These are phyloP conservation scores for Lepisosteus osseus DNA, from an alignment of 2,113 vertebrate genomes.

Conservation along the genomic window DNA sequence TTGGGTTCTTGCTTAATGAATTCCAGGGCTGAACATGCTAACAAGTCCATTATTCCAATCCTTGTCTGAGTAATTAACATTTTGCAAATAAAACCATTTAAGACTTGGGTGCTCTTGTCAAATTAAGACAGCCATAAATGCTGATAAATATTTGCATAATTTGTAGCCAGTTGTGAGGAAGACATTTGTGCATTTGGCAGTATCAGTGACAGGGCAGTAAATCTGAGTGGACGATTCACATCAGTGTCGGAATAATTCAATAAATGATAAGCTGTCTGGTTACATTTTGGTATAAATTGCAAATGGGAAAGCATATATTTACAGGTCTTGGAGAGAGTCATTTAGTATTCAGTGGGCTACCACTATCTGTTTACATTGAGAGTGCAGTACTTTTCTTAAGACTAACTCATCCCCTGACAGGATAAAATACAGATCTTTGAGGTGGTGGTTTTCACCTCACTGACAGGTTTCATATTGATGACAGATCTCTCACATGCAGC, in stretches of 20 bases:
- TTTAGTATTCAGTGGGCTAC: no score
- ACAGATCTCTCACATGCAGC: no score
- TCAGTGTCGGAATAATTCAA: not conserved
- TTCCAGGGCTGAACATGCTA: slow-evolving; percentile 62
- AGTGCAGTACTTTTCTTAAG: no score
- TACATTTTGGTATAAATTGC: slow-evolving; percentile 17
- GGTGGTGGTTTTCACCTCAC: no score
- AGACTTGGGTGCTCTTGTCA: slow-evolving; percentile 45
- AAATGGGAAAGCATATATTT: slow-evolving; percentile 22
- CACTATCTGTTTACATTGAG: no score
- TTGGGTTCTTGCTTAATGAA: slow-evolving; percentile 42
- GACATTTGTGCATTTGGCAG: slow-evolving; percentile 2
- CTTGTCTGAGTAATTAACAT: slow-evolving; percentile 59
- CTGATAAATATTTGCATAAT: slow-evolving; percentile 54
- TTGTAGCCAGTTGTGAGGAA: not conserved
- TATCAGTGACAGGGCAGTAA: slow-evolving; percentile 19
- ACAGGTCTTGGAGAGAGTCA: not conserved
- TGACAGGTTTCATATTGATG: no score
- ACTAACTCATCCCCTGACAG: no score
- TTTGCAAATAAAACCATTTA: slow-evolving; percentile 57
- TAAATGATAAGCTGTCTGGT: not conserved
- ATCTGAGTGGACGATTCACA: slow-evolving; percentile 13
- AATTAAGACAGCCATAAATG: slow-evolving; percentile 51
- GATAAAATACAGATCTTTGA: no score
- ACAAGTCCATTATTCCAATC: slow-evolving; percentile 58